Evolutionary conservation across 2,797 vertebrate genomes (phyloP).

Genomic region (Anableps anableps): DNA sequence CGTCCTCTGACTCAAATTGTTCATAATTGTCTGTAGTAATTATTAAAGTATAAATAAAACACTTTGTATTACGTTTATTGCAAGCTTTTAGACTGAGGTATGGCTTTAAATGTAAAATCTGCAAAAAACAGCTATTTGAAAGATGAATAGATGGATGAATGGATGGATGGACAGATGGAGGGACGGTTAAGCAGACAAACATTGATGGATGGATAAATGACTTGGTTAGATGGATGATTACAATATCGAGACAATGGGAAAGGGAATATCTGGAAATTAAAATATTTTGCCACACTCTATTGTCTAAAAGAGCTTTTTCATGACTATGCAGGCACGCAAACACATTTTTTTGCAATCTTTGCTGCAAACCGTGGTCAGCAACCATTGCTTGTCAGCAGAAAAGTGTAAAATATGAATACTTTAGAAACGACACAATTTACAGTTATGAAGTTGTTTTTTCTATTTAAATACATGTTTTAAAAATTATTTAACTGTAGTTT

Average conservation of each 20-base stretch:
- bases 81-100: not conserved
- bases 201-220: not conserved
- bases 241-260: not conserved
- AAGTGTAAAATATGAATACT: not conserved
- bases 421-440: not conserved
- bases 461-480: not conserved
- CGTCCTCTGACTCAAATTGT: not conserved
- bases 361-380: not conserved
- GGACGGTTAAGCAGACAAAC: not conserved
- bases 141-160: not conserved
- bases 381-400: no score
- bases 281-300: not conserved
- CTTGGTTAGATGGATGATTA: not conserved
- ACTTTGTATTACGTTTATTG: not conserved
- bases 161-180: no score
- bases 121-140: not conserved
- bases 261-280: not conserved
- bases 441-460: not conserved
- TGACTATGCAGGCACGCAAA: not conserved
- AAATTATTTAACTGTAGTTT: not conserved
- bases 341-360: not conserved
- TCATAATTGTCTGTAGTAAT: not conserved
- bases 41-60: not conserved
- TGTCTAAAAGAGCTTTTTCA: not conserved
- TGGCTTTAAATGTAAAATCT: not conserved